Evolutionary conservation across 2,888 invertebrate genomes (phyloP), one percentile per base, ranked within the genome.

Genomic region (Diplazon laetatorius): DNA sequence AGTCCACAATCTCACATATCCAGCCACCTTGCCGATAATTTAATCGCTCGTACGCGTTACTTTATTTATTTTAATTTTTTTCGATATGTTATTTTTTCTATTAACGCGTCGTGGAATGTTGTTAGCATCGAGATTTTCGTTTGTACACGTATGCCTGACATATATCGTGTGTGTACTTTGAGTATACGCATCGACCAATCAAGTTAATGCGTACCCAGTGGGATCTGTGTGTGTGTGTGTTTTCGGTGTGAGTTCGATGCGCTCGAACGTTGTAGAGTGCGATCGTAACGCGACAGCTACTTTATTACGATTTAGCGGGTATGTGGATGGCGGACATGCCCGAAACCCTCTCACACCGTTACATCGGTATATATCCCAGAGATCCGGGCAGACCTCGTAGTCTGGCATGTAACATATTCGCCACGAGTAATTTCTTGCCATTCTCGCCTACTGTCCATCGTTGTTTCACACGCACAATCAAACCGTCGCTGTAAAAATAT

Each of bases 181-280:
- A 25, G 16, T 80, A 81, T 82, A 82, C 82, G 82, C 81, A 81
- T 81, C 84, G 81, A 72, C 78, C 81, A 83, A 85, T 85, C 84
- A 79, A 81, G 85, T 81, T 85, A 86, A 87, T 86, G 86, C 84
- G 83, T 84, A 85, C 82, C 76, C 80, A 73, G 80, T 81, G 78
- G 66, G 66, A 55, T 55, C 42, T n/a, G n/a, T n/a, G n/a, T n/a
- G n/a, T n/a, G n/a, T n/a, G n/a, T n/a, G 25, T 52, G 50, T 82
- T 83, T 87, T 83, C 83, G 84, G 78, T 80, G 82, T 84, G 85
- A 86, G 86, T 80, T 72, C 18, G 55, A 6, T 14, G 12, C 16
- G 57, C 57, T 52, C 30, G 74, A 59, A 84, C 70, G 82, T 84
- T 72, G 82, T 63, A 80, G 84, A 85, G 84, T 80, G 80, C 84